Conservation (phyloP, 2,888 invertebrate species). For the Ctena decussata region DNA sequence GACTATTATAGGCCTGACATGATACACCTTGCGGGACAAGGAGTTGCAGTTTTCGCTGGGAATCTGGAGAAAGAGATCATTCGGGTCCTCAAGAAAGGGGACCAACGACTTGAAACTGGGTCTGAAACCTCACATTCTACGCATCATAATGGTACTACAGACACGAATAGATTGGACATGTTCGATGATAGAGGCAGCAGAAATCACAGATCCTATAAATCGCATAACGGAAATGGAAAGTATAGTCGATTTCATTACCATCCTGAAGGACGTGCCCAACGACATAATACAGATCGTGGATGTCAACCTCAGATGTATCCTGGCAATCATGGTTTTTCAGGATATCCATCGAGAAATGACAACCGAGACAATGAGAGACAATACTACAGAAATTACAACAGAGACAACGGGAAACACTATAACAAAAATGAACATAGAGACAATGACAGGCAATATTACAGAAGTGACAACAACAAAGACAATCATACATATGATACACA, state of each 20-base stretch:
- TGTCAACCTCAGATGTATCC: no score
- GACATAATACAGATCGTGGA: no score
- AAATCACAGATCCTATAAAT: no score
- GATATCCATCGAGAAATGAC: not conserved
- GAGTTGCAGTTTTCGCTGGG: not conserved
- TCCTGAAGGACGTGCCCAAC: no score
- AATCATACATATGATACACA: not conserved
- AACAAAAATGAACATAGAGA: not conserved
- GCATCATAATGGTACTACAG: not conserved
- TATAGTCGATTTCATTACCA: no score
- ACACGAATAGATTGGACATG: not conserved
- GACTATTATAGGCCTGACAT: not conserved
- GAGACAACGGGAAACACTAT: not conserved
- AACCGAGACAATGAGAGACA: not conserved
- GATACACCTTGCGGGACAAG: not conserved
- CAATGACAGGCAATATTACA: not conserved
- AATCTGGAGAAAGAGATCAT: not conserved
- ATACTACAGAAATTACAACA: not conserved
- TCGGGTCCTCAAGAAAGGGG: not conserved
- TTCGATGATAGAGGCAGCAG: not conserved
- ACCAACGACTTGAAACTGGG: not conserved
- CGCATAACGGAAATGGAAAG: no score
- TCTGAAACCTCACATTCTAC: not conserved
- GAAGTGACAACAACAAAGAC: no score
- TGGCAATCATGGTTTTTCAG: not conserved